Conservation (phyloP, 2,888 invertebrate species). For the Carabus problematicus region DNA sequence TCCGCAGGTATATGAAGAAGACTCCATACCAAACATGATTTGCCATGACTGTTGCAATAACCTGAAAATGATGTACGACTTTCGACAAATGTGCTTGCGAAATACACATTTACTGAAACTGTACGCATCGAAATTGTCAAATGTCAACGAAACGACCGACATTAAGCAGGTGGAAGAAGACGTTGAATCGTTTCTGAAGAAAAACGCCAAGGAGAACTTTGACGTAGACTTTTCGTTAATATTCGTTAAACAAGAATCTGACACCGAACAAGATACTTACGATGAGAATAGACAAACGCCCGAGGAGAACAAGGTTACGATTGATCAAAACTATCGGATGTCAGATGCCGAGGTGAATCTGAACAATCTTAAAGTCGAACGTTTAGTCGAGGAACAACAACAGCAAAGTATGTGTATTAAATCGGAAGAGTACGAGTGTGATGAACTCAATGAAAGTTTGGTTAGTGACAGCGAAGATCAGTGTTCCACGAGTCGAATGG, state of each 20-base stretch:
- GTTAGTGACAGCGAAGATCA: no score
- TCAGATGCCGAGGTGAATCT: no score
- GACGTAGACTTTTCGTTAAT: conserved; percentile 23
- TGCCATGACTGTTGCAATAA: conserved; percentile 27
- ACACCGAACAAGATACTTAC: neutral
- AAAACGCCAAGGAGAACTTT: neutral
- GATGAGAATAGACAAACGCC: neutral
- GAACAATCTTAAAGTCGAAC: no score
- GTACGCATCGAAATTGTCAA: conserved; percentile 27
- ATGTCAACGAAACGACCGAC: conserved; percentile 22
- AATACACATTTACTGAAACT: conserved; percentile 30
- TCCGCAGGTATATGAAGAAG: conserved; percentile 31
- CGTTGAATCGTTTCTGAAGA: conserved; percentile 13
- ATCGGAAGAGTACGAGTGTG: no score
- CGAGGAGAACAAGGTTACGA: neutral
- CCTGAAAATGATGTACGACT: conserved; percentile 26
- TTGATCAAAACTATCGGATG: no score
- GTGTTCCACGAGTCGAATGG: no score
- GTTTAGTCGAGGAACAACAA: no score
- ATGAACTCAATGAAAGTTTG: no score
- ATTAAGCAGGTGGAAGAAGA: conserved; percentile 21
- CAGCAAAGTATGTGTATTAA: no score
- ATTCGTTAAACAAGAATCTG: conserved; percentile 17
- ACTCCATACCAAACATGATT: conserved; percentile 30
- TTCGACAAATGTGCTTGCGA: conserved; percentile 30